Conservation (phyloP, 2,888 invertebrate genomes). For the Eristalis arbustorum region DNA sequence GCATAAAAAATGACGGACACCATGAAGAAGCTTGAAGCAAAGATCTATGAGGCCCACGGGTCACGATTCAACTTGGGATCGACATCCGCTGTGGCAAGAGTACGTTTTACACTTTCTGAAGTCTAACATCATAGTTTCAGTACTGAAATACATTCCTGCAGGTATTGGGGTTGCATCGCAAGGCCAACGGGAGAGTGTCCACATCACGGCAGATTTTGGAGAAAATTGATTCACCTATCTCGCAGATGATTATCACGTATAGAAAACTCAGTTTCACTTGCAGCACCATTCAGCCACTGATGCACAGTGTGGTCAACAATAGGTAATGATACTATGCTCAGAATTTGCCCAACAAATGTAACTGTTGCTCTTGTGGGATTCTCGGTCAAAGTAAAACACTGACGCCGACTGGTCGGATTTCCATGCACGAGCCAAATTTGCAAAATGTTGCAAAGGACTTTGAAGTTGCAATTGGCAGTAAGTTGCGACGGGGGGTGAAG, state of each 20-base stretch:
- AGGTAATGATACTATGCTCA: constrained; percentile 71
- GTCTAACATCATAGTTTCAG: background rate
- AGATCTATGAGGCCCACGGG: constrained; percentile 88
- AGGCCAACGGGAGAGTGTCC: constrained; percentile 82
- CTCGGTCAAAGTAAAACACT: constrained; percentile 85
- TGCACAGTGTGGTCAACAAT: constrained; percentile 80
- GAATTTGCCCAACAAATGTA: background rate
- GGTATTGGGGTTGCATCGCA: constrained; percentile 84
- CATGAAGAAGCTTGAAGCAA: constrained; percentile 85
- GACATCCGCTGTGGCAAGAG: constrained; percentile 89
- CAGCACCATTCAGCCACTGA: constrained; percentile 86
- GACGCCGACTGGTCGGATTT: constrained; percentile 90
- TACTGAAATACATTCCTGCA: no score
- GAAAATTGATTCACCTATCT: constrained; percentile 87
- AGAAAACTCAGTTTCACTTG: constrained; percentile 89
- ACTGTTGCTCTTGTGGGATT: constrained; percentile 81
- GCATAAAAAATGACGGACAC: constrained; percentile 84
- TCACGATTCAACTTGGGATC: constrained; percentile 90
- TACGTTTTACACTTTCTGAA: constrained; percentile 76
- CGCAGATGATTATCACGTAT: constrained; percentile 90
- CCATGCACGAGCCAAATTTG: constrained; percentile 95
- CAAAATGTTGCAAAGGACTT: constrained; percentile 96
- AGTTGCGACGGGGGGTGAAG: background rate
- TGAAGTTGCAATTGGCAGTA: constrained; percentile 80
- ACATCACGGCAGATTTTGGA: constrained; percentile 90